Conservation (phyloP, 2,888 invertebrate genomes). For the Hemaris fuciformis region DNA sequence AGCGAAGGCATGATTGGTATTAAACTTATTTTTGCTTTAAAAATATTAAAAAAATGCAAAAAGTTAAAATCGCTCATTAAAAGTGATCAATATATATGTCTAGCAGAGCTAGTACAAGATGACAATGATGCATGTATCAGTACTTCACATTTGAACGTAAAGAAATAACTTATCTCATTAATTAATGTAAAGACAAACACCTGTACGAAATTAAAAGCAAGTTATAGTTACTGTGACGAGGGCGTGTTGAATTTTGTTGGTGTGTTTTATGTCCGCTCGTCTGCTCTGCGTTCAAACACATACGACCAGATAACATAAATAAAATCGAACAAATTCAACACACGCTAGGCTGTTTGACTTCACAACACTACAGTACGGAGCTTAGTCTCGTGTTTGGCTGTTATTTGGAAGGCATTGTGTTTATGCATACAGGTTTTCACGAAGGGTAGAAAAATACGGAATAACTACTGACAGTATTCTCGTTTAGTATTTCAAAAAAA, state of each 20-base stretch:
- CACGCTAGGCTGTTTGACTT: conserved; percentile 6
- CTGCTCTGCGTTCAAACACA: conserved; percentile 4
- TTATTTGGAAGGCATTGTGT: background rate
- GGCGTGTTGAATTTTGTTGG: background rate
- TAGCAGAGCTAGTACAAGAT: too few species aligned
- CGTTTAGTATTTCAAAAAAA: too few species aligned
- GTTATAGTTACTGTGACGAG: background rate
- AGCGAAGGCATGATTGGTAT: too few species aligned
- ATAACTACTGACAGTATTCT: too few species aligned
- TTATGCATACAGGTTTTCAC: background rate
- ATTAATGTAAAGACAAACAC: background rate
- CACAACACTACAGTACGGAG: background rate
- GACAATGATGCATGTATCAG: too few species aligned
- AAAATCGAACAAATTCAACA: conserved; percentile 1
- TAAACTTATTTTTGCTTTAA: too few species aligned
- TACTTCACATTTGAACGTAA: too few species aligned
- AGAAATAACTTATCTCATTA: background rate
- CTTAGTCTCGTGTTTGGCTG: background rate
- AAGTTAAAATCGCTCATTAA: too few species aligned
- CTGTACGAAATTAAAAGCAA: background rate
- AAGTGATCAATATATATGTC: too few species aligned
- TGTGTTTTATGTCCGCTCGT: conserved; percentile 4
- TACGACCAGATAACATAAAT: background rate
- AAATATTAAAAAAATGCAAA: too few species aligned
- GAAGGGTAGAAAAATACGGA: too few species aligned